Evolutionary conservation across 2,797 vertebrate genomes (phyloP).

Genomic region (Chelonia mydas): DNA sequence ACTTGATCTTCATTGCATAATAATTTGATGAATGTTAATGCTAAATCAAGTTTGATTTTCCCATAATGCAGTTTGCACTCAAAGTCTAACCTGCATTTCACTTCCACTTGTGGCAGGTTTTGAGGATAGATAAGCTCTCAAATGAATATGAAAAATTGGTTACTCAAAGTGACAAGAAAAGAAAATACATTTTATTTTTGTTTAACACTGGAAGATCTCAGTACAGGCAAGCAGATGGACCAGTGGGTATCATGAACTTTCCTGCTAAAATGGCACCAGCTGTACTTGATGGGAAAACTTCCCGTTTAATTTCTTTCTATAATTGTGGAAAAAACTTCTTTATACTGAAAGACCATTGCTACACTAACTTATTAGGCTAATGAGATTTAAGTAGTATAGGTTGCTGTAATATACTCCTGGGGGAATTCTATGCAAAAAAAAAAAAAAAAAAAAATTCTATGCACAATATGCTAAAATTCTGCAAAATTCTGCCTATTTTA

Average conservation of each 20-base stretch:
- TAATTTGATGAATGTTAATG: neutral
- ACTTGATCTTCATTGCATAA: neutral
- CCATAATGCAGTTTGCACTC: neutral
- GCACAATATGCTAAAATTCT: too few species aligned
- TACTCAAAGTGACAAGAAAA: neutral
- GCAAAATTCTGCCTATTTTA: too few species aligned
- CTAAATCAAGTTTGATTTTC: neutral
- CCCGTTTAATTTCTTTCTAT: neutral
- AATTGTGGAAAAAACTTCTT: neutral
- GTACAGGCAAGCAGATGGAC: neutral
- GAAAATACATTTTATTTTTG: neutral
- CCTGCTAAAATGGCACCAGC: neutral
- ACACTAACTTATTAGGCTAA: neutral
- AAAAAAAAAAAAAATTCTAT: too few species aligned
- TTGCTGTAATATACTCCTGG: neutral
- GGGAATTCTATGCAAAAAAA: too few species aligned
- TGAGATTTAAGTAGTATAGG: constrained; percentile 1
- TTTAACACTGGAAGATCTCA: neutral
- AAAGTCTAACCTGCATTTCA: neutral
- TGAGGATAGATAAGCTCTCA: neutral
- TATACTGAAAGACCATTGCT: neutral
- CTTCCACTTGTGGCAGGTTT: neutral
- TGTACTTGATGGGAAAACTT: neutral
- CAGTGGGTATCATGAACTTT: neutral
- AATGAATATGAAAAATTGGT: neutral